These are phyloP conservation scores for Rhinichthys osculus DNA, from an alignment of 2,797 vertebrate genomes.

Conservation along the genomic window DNA sequence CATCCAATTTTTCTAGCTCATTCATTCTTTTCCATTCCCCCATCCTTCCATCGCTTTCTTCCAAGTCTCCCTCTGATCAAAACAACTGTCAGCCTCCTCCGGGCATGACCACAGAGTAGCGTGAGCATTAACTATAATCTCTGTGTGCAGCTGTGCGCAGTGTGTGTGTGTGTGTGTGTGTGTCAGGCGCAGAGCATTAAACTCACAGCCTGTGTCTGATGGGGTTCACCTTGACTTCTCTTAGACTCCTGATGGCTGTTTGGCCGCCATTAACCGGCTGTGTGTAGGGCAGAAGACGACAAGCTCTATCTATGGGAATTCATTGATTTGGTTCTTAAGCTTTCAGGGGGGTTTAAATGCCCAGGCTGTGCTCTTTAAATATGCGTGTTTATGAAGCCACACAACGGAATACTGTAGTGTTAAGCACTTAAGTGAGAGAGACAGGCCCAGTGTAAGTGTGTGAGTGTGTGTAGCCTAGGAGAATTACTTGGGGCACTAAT, in stretches of 20 bases:
- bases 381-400: slow-evolving; percentile 39
- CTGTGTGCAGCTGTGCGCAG: slow-evolving; percentile 43
- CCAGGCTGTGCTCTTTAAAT: slow-evolving; percentile 43
- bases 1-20: slow-evolving; percentile 21
- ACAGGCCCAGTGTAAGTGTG: neutral
- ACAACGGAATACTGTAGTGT: slow-evolving; percentile 7
- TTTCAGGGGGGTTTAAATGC: slow-evolving; percentile 32
- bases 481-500: slow-evolving; percentile 10
- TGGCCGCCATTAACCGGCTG: slow-evolving; percentile 25
- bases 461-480: neutral
- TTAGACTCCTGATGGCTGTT: slow-evolving; percentile 32
- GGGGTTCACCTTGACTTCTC: slow-evolving; percentile 44
- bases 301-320: slow-evolving; percentile 20
- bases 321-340: slow-evolving; percentile 41
- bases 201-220: slow-evolving; percentile 33
- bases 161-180: slow-evolving; percentile 16
- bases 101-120: slow-evolving; percentile 16
- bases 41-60: slow-evolving; percentile 20
- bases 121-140: slow-evolving; percentile 50
- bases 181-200: slow-evolving; percentile 28
- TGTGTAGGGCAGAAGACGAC: slow-evolving; percentile 6
- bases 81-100: slow-evolving; percentile 49
- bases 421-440: slow-evolving; percentile 48
- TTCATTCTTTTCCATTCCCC: slow-evolving; percentile 9
- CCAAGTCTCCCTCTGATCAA: slow-evolving; percentile 37